Evolutionary conservation across 2,113 vertebrate species (phyloP), one percentile per base, ranked within the genome.

Genomic region (Perca flavescens): DNA sequence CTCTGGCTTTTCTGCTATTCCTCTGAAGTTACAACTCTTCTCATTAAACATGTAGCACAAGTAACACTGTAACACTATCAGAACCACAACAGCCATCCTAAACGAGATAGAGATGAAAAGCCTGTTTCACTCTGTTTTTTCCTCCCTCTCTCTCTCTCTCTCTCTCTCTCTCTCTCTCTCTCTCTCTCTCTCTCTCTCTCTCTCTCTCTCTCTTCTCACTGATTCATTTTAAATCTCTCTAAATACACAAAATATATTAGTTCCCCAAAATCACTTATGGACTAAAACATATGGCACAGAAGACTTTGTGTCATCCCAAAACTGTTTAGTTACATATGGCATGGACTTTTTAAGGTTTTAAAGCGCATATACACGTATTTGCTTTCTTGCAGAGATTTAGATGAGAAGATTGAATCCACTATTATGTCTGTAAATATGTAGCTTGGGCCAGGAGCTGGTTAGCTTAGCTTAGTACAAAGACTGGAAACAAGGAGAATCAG

Each of bases 21-120:
- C 85, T 89, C 90, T 92, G 80, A 90, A 92, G 89, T 86, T 82
- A 80, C 75, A 85, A 76, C 77, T 79, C 67, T 22, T 79, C 79
- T 91, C 82, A 89, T 87, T 89, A 83, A 88, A 79, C 77, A 73
- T 67, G 76, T 52, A 56, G 22, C 62, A 11, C 71, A 50, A 84
- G 54, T 67, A 77, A 60, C 50, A 54, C 52, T 69, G n/a, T 54
- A 60, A 73, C 70, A 56, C 54, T 31, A 72, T 74, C 70, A 65
- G 34, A 83, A 21, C 13, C 19, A 34, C 66, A 50, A 77, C 69
- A 77, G 47, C 47, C 66, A 79, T 36, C 64, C 40, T 15, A 21
- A 75, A 47, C 50, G 53, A 54, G 50, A 22, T 5, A 62, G 31
- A 58, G 4, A 80, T 8, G 3, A 67, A 72, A 74, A 65, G 2